These are phyloP conservation scores for Exocentrus adspersus DNA, from an alignment of 2,888 invertebrate species.

Conservation along the genomic window DNA sequence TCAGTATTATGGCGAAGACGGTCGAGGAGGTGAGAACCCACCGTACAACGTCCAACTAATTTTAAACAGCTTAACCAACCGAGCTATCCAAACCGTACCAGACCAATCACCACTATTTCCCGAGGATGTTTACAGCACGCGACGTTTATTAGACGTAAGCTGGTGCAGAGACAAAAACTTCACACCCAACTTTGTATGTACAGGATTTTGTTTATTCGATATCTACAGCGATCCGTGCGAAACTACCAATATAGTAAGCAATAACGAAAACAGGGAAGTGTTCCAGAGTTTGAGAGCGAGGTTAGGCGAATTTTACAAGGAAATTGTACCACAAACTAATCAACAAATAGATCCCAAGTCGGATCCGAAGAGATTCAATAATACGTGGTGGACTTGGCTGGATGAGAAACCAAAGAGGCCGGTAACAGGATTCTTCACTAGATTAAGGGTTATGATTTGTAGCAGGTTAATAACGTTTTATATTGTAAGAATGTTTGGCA, in stretches of 20 bases:
- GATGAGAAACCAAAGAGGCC: constrained; percentile 32
- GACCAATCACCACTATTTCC: constrained; percentile 35
- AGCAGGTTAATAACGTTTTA: neutral
- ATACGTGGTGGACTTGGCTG: constrained; percentile 56
- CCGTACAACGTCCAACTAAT: constrained; percentile 48
- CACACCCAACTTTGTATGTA: constrained; percentile 33
- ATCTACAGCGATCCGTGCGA: constrained; percentile 57
- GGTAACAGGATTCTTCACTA: neutral
- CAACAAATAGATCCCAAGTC: constrained; percentile 46
- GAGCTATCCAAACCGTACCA: constrained; percentile 47
- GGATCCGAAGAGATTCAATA: constrained; percentile 51
- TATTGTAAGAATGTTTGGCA: constrained; percentile 11
- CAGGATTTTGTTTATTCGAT: constrained; percentile 54
- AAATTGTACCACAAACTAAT: constrained; percentile 49
- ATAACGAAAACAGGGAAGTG: constrained; percentile 38
- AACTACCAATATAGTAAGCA: constrained; percentile 51
- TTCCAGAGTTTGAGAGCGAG: constrained; percentile 34
- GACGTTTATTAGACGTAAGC: constrained; percentile 31
- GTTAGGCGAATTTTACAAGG: constrained; percentile 2
- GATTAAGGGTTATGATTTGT: neutral
- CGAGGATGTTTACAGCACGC: constrained; percentile 36
- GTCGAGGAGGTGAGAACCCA: constrained; percentile 45
- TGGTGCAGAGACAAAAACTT: constrained; percentile 14
- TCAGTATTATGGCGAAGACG: constrained; percentile 50
- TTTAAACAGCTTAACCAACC: constrained; percentile 50